Base-by-base conservation (phyloP, 2,113 vertebrate genomes). In the Copsychus sechellarum region DNA sequence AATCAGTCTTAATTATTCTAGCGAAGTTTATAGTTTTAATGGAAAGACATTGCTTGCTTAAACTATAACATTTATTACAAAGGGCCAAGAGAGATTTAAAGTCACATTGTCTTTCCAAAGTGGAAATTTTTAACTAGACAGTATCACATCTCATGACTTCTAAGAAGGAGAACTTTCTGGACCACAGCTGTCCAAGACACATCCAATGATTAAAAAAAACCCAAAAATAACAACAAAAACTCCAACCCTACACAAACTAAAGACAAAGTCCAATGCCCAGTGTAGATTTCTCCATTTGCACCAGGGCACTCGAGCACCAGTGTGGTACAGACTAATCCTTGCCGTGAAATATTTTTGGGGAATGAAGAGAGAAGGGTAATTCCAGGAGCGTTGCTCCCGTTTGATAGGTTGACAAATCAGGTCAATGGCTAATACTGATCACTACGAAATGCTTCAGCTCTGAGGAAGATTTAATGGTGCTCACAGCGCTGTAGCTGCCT, bases 11-110 rank as follows among this genome's bases (percentile, higher is more conserved):
- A 97, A 98, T 97, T 97, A 95, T 87, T 90, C 88, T 69, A 82
- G 50, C 34, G 70, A 98, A 96, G 90, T 97, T 95, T 96, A 96
- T 96, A 95, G 95, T 97, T 97, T 97, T 96, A 97, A 97, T 94
- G 96, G 95, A 96, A 96, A 96, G 93, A 96, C 78, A 74, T 76
- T 93, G 85, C 93, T 96, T 92, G 48, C 77, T 86, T 95, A 96
- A 95, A 96, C 81, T 80, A 56, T 88, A 96, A 86, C 95, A 87
- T 97, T 95, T 95, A 97, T 94, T 94, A 54, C 53, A 81, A 77
- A 91, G 42, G 93, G 76, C 90, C 78, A 91, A 79, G 74, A 86
- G 85, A 96, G 89, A 95, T 96, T 97, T 97, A 96, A 96, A 97
- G 93, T 88, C 94, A 84, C 33, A 38, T 62, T 97, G 89, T 54